phyloP scores from a whole-genome alignment of 2,888 invertebrate genomes.

The Chalcis sispes region DNA sequence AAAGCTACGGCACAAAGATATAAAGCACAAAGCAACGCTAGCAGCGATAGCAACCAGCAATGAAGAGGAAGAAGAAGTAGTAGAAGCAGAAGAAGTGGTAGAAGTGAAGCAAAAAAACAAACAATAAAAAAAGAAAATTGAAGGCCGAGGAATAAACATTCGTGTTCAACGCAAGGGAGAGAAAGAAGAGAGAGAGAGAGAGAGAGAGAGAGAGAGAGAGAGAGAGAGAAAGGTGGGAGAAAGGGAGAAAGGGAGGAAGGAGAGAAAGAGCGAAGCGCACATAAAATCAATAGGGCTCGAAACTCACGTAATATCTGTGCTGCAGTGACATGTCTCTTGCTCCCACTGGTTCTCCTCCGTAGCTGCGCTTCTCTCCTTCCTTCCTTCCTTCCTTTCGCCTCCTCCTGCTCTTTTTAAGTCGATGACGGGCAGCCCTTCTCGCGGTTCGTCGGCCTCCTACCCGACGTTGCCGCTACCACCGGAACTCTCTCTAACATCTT shows the following conservation, averaged over 20 bases:
- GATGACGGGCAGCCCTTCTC: neutral
- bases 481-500: conserved; percentile 42
- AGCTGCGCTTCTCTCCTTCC: neutral
- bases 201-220: neutral
- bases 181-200: neutral
- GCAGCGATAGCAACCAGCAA: no score
- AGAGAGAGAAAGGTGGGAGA: neutral
- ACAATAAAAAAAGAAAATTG: neutral
- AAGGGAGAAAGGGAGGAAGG: neutral
- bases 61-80: neutral
- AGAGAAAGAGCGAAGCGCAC: neutral
- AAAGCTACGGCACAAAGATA: neutral
- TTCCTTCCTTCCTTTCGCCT: neutral
- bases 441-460: conserved; percentile 15
- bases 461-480: conserved; percentile 28
- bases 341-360: conserved; percentile 51
- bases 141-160: no score
- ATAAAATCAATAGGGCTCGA: conserved; percentile 24
- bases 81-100: neutral
- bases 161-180: neutral
- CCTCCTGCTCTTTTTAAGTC: neutral
- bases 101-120: neutral
- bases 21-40: neutral
- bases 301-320: conserved; percentile 75
- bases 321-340: conserved; percentile 72